phyloP scores from a whole-genome alignment of 1,140 invertebrate species.

The Danaus melanippus region DNA sequence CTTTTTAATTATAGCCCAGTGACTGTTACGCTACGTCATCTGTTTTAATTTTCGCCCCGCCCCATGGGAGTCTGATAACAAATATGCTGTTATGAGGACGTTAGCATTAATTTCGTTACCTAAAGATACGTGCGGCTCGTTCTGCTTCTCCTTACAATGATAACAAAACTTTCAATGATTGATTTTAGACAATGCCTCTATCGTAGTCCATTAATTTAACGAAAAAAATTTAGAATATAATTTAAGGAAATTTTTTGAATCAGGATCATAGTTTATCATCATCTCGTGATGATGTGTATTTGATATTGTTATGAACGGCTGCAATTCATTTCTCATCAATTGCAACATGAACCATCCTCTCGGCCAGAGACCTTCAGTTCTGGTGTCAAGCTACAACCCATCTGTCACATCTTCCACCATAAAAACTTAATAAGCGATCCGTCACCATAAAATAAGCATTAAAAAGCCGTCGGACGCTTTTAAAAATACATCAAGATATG shows the following conservation, averaged over 20 bases:
- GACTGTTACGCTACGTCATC: conserved; percentile 57
- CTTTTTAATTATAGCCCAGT: conserved; percentile 64
- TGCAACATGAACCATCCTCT: conserved; percentile 2
- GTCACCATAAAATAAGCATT: conserved; percentile 72
- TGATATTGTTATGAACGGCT: conserved; percentile 19
- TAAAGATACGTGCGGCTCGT: background rate
- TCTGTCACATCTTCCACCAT: conserved; percentile 58
- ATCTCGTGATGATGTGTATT: too few relatives aligned
- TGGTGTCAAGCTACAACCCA: conserved; percentile 68
- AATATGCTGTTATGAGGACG: conserved; percentile 24
- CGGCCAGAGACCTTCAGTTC: conserved; percentile 39
- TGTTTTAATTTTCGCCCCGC: conserved; percentile 59
- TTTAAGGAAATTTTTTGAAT: too few relatives aligned
- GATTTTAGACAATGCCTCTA: too few relatives aligned
- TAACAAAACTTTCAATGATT: too few relatives aligned
- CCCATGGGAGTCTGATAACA: conserved; percentile 40
- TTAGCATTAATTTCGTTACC: conserved; percentile 30
- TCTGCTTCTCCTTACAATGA: too few relatives aligned
- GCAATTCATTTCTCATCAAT: conserved; percentile 22
- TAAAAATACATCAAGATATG: conserved; percentile 71
- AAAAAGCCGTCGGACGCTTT: conserved; percentile 69
- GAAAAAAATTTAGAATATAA: too few relatives aligned
- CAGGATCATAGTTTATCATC: too few relatives aligned
- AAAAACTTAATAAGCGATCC: conserved; percentile 71
- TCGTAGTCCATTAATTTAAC: too few relatives aligned